phyloP scores from a whole-genome alignment of 2,888 invertebrate species.

The Campoplex capitator region DNA sequence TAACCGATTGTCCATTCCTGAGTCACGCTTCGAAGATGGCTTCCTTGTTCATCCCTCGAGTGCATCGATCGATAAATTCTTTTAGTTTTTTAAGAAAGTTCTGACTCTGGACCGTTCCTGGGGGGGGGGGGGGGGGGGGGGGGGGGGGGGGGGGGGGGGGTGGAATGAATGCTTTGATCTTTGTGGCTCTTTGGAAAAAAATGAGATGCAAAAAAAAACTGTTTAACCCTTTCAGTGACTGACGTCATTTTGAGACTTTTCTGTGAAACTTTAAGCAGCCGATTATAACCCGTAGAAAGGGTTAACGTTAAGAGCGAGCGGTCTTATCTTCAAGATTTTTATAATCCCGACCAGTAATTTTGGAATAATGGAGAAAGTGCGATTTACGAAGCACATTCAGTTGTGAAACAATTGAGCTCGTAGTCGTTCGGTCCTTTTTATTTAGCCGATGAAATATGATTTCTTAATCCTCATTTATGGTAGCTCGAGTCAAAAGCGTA shows the following conservation, averaged over 20 bases:
- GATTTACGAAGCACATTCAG: neutral
- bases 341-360: constrained; percentile 52
- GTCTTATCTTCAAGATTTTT: constrained; percentile 46
- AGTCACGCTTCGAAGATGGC: neutral
- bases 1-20: constrained; percentile 5
- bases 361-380: constrained; percentile 32
- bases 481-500: neutral
- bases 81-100: neutral
- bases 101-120: neutral
- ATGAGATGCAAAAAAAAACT: neutral
- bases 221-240: too few species aligned
- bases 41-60: neutral
- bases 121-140: too few species aligned
- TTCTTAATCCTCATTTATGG: neutral
- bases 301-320: constrained; percentile 17
- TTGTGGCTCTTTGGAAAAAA: neutral
- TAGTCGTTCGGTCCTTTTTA: neutral
- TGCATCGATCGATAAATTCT: neutral
- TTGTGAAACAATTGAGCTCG: neutral
- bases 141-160: too few species aligned
- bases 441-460: constrained; percentile 3
- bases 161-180: too few species aligned
- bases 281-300: constrained; percentile 54
- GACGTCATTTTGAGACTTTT: neutral
- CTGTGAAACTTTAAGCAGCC: constrained; percentile 26